Percentiles rank a stretch among this genome's conserved stretches.
Conservation (phyloP, 1,140 invertebrate species). For the Hylaeus anthracinus region DNA sequence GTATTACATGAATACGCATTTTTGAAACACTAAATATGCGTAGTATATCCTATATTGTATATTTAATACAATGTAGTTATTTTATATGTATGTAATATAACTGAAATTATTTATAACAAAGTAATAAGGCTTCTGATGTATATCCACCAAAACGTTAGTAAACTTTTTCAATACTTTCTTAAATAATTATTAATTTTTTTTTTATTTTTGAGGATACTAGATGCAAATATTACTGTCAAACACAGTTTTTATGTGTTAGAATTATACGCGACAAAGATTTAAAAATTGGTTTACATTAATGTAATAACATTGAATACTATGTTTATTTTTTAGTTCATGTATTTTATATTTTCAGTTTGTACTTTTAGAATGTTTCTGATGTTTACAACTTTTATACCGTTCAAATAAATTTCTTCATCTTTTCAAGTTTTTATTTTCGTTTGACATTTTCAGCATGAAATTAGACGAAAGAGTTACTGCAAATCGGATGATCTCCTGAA, state of each 20-base stretch:
- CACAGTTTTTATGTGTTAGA: background rate
- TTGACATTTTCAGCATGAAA: background rate
- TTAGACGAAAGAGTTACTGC: constrained; percentile 11
- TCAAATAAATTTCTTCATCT: background rate
- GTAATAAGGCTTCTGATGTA: constrained; percentile 44
- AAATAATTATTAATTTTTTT: constrained; percentile 8
- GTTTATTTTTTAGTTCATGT: background rate
- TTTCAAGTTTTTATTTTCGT: background rate
- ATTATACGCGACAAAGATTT: background rate
- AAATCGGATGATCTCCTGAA: constrained; percentile 83
- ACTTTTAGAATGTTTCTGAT: background rate
- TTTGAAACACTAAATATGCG: constrained; percentile 26
- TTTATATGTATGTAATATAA: constrained; percentile 55
- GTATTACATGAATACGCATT: constrained; percentile 46
- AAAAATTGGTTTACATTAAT: background rate
- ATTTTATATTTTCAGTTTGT: constrained; percentile 14
- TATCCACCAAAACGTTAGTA: constrained; percentile 30
- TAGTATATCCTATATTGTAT: constrained; percentile 51
- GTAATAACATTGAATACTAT: background rate
- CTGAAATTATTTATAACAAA: constrained; percentile 53
- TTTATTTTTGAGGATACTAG: background rate
- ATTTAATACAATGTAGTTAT: constrained; percentile 52
- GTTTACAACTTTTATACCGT: background rate
- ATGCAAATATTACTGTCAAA: background rate
- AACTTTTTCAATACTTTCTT: constrained; percentile 10